phyloP scores from a whole-genome alignment of 1,140 invertebrate species.

The Dendrolimus punctatus region DNA sequence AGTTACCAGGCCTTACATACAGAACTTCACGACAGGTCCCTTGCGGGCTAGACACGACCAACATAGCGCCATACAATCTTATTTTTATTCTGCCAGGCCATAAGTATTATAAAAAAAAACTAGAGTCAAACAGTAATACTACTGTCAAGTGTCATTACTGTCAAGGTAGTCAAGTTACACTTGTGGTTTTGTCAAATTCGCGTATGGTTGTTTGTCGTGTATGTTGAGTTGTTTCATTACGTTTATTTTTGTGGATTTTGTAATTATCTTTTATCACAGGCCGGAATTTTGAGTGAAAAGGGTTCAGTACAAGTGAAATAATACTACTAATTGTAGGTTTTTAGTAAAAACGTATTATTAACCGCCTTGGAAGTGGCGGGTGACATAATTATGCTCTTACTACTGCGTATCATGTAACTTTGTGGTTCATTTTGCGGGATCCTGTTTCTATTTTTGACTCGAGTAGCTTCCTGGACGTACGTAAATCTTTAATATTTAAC shows the following conservation, averaged over 20 bases:
- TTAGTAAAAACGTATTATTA: conserved; percentile 23
- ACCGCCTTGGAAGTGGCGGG: conserved; percentile 20
- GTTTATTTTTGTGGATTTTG: conserved; percentile 19
- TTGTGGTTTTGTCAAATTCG: conserved; percentile 9
- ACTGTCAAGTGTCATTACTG: too few relatives aligned
- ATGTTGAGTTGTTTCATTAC: conserved; percentile 23
- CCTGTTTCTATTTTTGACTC: conserved; percentile 52
- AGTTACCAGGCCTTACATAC: too few relatives aligned
- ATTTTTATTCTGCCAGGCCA: too few relatives aligned
- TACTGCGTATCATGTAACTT: conserved; percentile 62
- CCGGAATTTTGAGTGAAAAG: conserved; percentile 26
- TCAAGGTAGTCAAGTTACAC: too few relatives aligned
- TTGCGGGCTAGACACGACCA: too few relatives aligned
- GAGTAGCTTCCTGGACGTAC: conserved; percentile 32
- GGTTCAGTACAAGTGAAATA: conserved; percentile 15
- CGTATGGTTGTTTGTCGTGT: too few relatives aligned
- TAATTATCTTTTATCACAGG: conserved; percentile 22
- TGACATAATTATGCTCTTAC: conserved; percentile 34
- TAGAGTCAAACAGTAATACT: too few relatives aligned
- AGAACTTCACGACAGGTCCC: too few relatives aligned
- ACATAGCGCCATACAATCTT: too few relatives aligned
- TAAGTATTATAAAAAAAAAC: too few relatives aligned
- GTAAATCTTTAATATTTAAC: conserved; percentile 16
- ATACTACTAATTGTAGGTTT: conserved; percentile 13
- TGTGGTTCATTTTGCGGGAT: conserved; percentile 60